Base-by-base conservation (phyloP, 2,113 vertebrate species). In the Hepsetus odoe region DNA sequence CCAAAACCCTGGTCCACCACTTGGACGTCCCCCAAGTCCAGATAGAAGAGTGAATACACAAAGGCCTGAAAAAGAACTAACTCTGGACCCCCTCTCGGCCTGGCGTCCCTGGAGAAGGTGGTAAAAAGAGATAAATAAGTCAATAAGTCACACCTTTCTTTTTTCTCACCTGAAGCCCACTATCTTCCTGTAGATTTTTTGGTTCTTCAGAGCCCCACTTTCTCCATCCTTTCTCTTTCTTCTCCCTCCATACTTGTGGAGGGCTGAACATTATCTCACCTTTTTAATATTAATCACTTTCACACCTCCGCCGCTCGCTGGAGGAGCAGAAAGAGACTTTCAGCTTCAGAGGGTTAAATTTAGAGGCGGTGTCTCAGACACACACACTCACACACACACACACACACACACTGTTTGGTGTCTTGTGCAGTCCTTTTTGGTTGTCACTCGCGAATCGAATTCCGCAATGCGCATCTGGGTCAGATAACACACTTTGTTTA, bases 401-500 rank as follows among this genome's bases (percentile, higher is more conserved):
- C 35, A 38, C 35, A 38, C 35, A 38, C 35, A 9, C 35, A 5
- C 35, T 38, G 65, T 44, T 44, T 71, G 71, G 64, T 56, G 58
- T 55, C 73, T 79, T 65, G 64, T 61, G 69, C 71, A 74, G 76
- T 24, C 7, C 30, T 79, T 70, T 61, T 42, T 26, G 49, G 28
- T 51, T 56, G 68, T 83, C 73, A 80, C 61, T 72, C 71, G 24
- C 65, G 59, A 26, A 33, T 28, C 65, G 9, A 20, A 1, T 35
- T 3, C 75, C 80, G 72, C 82, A 77, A 76, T 80, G 73, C 67
- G 74, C 74, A 64, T 68, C 78, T 74, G 74, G 73, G 51, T 69
- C 75, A 76, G 81, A 83, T 83, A 75, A 66, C 59, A 51, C 16
- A 22, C 66, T 68, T 70, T 76, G 79, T 80, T 83, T 80, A 83